These are phyloP conservation scores for Hermodice carunculata DNA, from an alignment of 2,888 invertebrate genomes.

Conservation along the genomic window DNA sequence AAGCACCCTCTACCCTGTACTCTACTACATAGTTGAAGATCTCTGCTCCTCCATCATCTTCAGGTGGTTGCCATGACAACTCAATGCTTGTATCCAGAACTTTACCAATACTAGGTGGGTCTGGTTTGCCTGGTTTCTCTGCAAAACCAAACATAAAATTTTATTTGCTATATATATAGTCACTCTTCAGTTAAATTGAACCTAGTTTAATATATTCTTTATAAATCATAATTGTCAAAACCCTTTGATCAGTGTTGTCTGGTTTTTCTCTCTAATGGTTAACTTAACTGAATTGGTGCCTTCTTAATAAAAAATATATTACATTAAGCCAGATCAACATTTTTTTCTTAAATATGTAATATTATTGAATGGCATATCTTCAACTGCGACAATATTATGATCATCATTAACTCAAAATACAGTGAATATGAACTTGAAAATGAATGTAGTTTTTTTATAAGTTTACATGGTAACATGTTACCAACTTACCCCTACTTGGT, in stretches of 20 bases:
- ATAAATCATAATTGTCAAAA: too few species aligned
- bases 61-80: constrained; percentile 71
- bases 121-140: constrained; percentile 71
- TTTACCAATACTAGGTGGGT: constrained; percentile 31
- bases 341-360: too few species aligned
- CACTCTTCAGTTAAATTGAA: background rate
- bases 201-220: background rate
- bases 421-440: too few species aligned
- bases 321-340: too few species aligned
- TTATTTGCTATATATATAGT: background rate
- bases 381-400: too few species aligned
- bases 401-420: too few species aligned
- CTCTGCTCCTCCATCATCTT: constrained; percentile 47
- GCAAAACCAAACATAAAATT: background rate
- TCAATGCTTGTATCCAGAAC: constrained; percentile 82
- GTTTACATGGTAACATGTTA: too few species aligned
- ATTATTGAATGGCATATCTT: too few species aligned
- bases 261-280: background rate
- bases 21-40: constrained; percentile 49
- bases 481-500: too few species aligned
- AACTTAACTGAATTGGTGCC: too few species aligned
- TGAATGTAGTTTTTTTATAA: too few species aligned
- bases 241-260: background rate
- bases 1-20: constrained; percentile 78
- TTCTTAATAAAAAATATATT: too few species aligned